Base-by-base conservation (phyloP, 2,113 vertebrate genomes). In the Oryzias woworae region DNA sequence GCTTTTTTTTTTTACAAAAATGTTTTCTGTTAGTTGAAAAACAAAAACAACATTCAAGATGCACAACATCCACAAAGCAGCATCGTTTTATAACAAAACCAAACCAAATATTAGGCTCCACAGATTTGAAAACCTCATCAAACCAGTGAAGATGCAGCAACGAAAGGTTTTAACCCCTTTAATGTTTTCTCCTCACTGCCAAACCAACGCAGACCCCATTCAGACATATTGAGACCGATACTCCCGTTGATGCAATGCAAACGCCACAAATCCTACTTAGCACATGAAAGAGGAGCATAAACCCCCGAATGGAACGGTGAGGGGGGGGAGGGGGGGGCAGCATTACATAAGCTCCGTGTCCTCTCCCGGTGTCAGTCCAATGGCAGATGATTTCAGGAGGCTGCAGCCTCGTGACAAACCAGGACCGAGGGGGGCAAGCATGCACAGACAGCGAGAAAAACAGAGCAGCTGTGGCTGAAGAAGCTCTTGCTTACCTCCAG, bases 401-500 rank as follows among this genome's bases (percentile, higher is more conserved):
- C 26, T 50, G 12, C 14, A 54, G 58, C 17, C 14, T 17, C 17
- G 28, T 31, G 53, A 62, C 46, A 57, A 10, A 41, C 48, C 50
- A 58, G 26, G 16, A 52, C 20, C n/a, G 41, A 56, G 8, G 13
- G 64, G 58, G 58, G 52, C 48, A 26, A 51, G 71, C 74, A 50
- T 60, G 60, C 66, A 67, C 20, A 17, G 23, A 59, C 28, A 58
- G 59, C 47, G 20, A 8, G 16, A 6, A 47, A 17, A 17, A 62
- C 69, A 71, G 50, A 80, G 85, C 10, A 75, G 57, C 57, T 66
- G 70, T 31, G 66, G 54, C 22, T 66, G 62, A 73, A 79, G 66
- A 78, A 61, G 36, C 80, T 81, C 58, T 69, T 1, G 92, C 97
- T 99, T 98, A 99, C 97, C 97, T 99, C 96, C 96, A 98, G 86